A percentile compares a stretch with the other conserved stretches of the same genome.
Conservation (phyloP, 2,113 vertebrate species). For the Blennius ocellaris region DNA sequence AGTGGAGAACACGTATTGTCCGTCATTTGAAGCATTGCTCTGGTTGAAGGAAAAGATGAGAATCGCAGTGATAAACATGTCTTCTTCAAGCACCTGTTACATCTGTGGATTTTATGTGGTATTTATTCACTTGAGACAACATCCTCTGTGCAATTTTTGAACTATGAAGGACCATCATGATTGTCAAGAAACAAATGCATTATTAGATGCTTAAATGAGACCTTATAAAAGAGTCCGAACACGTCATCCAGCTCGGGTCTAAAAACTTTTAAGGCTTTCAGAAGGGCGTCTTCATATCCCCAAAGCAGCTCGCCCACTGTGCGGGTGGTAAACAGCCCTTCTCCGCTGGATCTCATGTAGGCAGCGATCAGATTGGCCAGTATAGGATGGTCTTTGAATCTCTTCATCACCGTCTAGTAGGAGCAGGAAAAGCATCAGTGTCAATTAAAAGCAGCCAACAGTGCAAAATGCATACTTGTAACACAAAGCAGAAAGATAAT, state of each 20-base stretch:
- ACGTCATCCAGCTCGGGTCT: conserved; percentile 70
- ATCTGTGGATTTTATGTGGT: too few species aligned
- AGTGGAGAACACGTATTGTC: conserved; percentile 91
- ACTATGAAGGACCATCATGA: too few species aligned
- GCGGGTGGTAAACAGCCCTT: conserved; percentile 85
- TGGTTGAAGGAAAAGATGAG: conserved; percentile 54
- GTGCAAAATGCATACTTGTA: too few species aligned
- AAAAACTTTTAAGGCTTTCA: conserved; percentile 73
- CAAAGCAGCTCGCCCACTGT: conserved; percentile 89
- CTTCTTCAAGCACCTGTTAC: too few species aligned
- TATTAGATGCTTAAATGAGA: conserved; percentile 58
- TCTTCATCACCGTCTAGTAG: conserved; percentile 87
- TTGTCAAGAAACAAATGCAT: not conserved
- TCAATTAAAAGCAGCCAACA: not conserved
- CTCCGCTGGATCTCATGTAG: conserved; percentile 72
- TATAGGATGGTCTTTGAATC: accelerated
- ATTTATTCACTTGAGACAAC: too few species aligned
- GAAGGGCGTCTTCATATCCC: conserved; percentile 91
- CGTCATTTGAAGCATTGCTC: conserved; percentile 92
- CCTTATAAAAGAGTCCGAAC: conserved; percentile 94
- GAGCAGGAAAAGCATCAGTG: not conserved
- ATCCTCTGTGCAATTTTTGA: too few species aligned
- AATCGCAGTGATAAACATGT: not conserved
- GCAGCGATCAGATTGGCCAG: conserved; percentile 33
- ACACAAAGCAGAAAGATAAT: too few species aligned